phyloP scores from a whole-genome alignment of 2,888 invertebrate species.

The Agriopis aurantiaria region DNA sequence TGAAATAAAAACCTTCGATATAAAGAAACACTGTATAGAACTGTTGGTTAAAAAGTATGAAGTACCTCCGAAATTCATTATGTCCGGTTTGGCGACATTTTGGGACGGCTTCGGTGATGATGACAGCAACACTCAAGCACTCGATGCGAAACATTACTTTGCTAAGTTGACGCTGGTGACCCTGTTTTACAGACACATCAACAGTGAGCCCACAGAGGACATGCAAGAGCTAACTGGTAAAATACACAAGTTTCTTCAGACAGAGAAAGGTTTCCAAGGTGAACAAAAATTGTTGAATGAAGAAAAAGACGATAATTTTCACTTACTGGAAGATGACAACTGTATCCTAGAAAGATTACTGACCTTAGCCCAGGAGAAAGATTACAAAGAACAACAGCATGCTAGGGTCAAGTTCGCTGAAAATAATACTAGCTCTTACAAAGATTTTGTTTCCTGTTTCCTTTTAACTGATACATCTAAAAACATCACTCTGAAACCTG shows the following conservation, averaged over 20 bases:
- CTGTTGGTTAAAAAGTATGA: constrained; percentile 89
- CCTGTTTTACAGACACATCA: constrained; percentile 71
- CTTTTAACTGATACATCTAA: constrained; percentile 70
- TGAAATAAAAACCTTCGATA: constrained; percentile 90
- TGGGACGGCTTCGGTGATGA: constrained; percentile 67
- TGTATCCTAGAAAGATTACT: constrained; percentile 88
- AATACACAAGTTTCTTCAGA: constrained; percentile 54
- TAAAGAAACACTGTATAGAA: constrained; percentile 90
- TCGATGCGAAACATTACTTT: constrained; percentile 68
- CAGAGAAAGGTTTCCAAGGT: constrained; percentile 53
- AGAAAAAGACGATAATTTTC: constrained; percentile 56
- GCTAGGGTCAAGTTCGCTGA: constrained; percentile 87
- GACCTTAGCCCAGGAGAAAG: constrained; percentile 83
- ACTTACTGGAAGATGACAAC: constrained; percentile 85
- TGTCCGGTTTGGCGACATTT: constrained; percentile 81
- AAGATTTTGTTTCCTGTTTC: constrained; percentile 86
- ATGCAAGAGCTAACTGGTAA: constrained; percentile 64
- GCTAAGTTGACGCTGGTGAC: constrained; percentile 68
- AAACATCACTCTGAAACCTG: constrained; percentile 65
- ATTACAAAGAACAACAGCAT: constrained; percentile 73
- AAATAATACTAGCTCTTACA: constrained; percentile 76
- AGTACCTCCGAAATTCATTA: constrained; percentile 87
- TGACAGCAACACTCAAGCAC: constrained; percentile 53
- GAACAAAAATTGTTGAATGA: constrained; percentile 43
- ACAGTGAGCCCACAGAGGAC: constrained; percentile 67